Percentiles rank a stretch among this genome's conserved stretches.
Evolutionary conservation across 37 sponge, comb jelly and placozoan species (phyloP).

Genomic region (Beroe forskalii): DNA sequence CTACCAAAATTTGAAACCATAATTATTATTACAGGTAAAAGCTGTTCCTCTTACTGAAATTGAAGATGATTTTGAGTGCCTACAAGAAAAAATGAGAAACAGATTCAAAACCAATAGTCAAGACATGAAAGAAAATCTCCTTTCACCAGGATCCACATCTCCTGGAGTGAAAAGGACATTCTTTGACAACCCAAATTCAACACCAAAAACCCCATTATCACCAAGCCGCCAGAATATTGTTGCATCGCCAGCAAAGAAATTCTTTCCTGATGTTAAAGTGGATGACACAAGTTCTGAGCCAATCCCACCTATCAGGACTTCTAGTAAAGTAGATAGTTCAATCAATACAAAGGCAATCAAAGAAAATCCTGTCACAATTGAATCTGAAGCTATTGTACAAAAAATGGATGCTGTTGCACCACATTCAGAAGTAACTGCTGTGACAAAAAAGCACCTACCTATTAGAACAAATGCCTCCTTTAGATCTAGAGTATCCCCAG

Average conservation of each 20-base stretch:
- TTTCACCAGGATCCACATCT: not conserved
- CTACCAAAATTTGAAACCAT: not conserved
- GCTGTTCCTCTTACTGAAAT: not conserved
- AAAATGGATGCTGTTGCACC: not conserved
- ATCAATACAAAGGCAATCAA: not conserved
- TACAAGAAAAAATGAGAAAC: slow-evolving; percentile 28
- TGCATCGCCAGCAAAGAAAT: not conserved
- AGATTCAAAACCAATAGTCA: slow-evolving; percentile 11
- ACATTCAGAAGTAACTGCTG: not conserved
- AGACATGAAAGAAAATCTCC: slow-evolving; percentile 28
- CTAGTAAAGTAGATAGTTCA: not conserved
- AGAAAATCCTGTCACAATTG: too few species aligned
- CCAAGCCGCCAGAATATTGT: not conserved
- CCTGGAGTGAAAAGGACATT: slow-evolving; percentile 16
- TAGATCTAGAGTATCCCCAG: not conserved
- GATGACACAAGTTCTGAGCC: not conserved
- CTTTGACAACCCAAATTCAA: not conserved
- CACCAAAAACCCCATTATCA: not conserved
- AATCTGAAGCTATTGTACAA: not conserved
- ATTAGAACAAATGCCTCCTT: not conserved
- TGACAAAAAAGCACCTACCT: not conserved
- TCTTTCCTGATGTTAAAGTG: not conserved
- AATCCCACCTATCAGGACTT: not conserved
- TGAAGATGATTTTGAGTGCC: slow-evolving; percentile 27
- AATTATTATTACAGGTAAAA: not conserved